Evolutionary conservation across 2,797 vertebrate species (phyloP).

Genomic region (Lagorchestes hirsutus): DNA sequence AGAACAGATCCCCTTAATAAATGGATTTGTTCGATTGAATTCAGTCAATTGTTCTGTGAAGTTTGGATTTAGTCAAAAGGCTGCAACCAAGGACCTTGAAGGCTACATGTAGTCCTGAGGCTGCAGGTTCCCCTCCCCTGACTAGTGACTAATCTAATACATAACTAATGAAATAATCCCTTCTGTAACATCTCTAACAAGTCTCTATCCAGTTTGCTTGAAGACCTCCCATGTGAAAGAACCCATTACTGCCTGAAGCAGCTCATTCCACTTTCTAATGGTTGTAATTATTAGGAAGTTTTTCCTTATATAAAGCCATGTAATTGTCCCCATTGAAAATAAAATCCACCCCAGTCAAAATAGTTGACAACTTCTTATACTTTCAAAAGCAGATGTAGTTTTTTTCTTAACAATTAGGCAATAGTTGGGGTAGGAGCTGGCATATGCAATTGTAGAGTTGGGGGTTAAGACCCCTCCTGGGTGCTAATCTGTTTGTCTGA

Average conservation of each 20-base stretch:
- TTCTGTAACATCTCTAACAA: not conserved
- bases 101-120: no score
- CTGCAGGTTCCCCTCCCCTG: no score
- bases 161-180: not conserved
- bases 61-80: no score
- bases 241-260: not conserved
- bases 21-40: no score
- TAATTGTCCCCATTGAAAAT: not conserved
- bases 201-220: not conserved
- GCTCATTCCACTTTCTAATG: not conserved
- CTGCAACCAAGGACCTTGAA: no score
- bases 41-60: no score
- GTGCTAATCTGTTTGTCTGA: constrained; percentile 2
- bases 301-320: not conserved
- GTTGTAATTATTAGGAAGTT: not conserved
- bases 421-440: not conserved
- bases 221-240: not conserved
- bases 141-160: not conserved
- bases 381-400: not conserved
- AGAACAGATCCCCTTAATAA: no score
- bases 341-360: not conserved
- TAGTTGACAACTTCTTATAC: not conserved
- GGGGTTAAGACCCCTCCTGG: not conserved
- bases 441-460: not conserved
- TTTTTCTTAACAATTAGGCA: not conserved